Evolutionary conservation across 2,888 invertebrate genomes (phyloP).

Genomic region (Dione juno): DNA sequence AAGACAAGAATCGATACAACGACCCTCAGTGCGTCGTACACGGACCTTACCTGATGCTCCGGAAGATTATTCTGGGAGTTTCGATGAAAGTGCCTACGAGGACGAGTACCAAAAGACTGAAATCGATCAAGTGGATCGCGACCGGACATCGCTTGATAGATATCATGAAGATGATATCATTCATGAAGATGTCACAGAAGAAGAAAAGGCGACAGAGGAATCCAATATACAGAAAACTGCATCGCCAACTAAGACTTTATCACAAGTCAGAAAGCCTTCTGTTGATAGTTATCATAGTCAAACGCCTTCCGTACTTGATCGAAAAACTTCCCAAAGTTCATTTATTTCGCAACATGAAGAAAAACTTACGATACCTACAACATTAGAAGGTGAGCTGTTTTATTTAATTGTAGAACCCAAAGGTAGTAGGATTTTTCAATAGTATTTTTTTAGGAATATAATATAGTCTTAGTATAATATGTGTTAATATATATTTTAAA

Average conservation of each 20-base stretch:
- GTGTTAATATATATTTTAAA: too few relatives aligned
- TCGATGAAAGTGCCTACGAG: slow-evolving; percentile 82
- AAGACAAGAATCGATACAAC: slow-evolving; percentile 81
- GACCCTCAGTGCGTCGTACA: slow-evolving; percentile 76
- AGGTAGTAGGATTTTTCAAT: background rate
- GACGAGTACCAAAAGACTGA: slow-evolving; percentile 82
- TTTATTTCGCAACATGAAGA: slow-evolving; percentile 80
- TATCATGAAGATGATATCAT: slow-evolving; percentile 75
- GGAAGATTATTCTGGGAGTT: slow-evolving; percentile 72
- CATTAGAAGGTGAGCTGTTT: slow-evolving; percentile 67
- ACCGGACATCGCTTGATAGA: slow-evolving; percentile 74
- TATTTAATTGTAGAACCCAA: background rate
- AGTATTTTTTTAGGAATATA: background rate
- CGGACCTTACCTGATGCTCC: slow-evolving; percentile 79
- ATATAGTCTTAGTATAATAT: background rate
- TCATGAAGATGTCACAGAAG: slow-evolving; percentile 65
- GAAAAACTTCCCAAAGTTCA: slow-evolving; percentile 78
- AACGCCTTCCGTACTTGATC: slow-evolving; percentile 73
- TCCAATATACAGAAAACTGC: slow-evolving; percentile 69
- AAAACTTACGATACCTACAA: slow-evolving; percentile 73
- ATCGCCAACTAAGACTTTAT: slow-evolving; percentile 70
- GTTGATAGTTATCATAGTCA: slow-evolving; percentile 79
- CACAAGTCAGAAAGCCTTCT: slow-evolving; percentile 72
- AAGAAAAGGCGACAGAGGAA: slow-evolving; percentile 67
- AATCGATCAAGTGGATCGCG: slow-evolving; percentile 75